phyloP scores from a whole-genome alignment of 2,888 invertebrate species.

The Iselma pallidipennis region DNA sequence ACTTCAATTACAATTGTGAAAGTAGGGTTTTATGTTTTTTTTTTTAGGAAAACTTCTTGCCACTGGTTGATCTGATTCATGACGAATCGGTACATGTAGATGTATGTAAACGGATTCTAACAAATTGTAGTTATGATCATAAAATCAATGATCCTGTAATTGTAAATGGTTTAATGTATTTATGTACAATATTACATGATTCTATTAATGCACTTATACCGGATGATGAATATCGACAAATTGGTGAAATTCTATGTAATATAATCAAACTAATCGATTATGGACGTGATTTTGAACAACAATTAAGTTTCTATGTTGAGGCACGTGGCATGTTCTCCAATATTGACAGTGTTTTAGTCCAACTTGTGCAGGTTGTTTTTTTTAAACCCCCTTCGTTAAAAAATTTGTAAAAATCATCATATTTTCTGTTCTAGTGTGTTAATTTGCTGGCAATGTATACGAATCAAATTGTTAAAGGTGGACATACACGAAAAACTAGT shows the following conservation, averaged over 20 bases:
- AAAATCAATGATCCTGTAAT: conserved; percentile 81
- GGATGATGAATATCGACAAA: conserved; percentile 88
- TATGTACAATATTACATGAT: conserved; percentile 90
- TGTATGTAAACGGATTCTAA: conserved; percentile 80
- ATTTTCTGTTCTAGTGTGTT: conserved; percentile 66
- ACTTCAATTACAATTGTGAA: too few species aligned
- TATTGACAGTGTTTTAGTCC: conserved; percentile 82
- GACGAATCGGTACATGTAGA: conserved; percentile 81
- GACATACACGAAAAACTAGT: conserved; percentile 78
- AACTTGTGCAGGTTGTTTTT: conserved; percentile 75
- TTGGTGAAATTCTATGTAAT: conserved; percentile 79
- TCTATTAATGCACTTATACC: conserved; percentile 90
- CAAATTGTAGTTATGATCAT: conserved; percentile 52
- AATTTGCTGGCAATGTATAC: conserved; percentile 76
- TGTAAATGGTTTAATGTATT: conserved; percentile 84
- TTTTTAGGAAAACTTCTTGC: conserved; percentile 84
- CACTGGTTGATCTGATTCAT: conserved; percentile 87
- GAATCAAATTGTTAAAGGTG: conserved; percentile 69
- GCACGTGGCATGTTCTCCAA: conserved; percentile 89
- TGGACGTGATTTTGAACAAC: conserved; percentile 86
- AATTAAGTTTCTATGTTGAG: conserved; percentile 92
- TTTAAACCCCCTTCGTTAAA: conserved; percentile 2
- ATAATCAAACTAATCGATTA: conserved; percentile 81
- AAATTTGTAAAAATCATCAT: conserved; percentile 1
- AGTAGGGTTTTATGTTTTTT: not conserved